Base-by-base conservation (phyloP, 2,113 vertebrate genomes). In the Menura novaehollandiae region DNA sequence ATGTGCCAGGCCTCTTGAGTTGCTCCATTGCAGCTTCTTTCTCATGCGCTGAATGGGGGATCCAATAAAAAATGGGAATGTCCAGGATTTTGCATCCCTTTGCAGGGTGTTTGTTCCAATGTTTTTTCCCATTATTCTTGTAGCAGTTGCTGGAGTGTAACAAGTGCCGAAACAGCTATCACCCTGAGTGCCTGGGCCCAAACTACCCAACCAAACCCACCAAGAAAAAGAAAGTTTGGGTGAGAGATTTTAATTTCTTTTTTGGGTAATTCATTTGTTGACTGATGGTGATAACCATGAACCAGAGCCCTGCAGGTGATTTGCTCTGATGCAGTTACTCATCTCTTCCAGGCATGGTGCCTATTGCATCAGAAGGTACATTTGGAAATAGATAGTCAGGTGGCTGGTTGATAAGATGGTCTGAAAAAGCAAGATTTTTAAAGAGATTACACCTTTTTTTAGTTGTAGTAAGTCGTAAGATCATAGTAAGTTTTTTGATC, bases 151-250 rank as follows among this genome's bases (percentile, higher is more conserved):
- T 99, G 93, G 99, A 99, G 98, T 99, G 99, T 96, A 99, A 99
- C 96, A 99, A 99, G 99, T 99, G 99, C 99, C 99, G 99, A 98
- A 99, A 99, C 98, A 99, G 99, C 98, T 99, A 99, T 98, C 99
- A 99, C 98, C 99, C 99, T 10, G 99, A 99, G 99, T 99, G 99
- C 99, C 99, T 99, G 98, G 99, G 98, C 97, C 99, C 99, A 93
- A 99, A 99, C 98, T 99, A 99, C 98, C 99, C 99, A 55, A 99
- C 99, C 74, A 99, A 99, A 98, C 99, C 99, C 90, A 99, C 99
- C 46, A 99, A 99, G 98, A 99, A 99, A 97, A 99, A 99, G 98
- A 99, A 99, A 98, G 98, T 99, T 94, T 99, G 99, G 99, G 99
- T 99, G 98, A 96, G 98, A 68, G 44, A 26, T 68, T 71, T 71